These are phyloP conservation scores for Anhinga anhinga DNA, from an alignment of 2,113 vertebrate species.

Conservation along the genomic window DNA sequence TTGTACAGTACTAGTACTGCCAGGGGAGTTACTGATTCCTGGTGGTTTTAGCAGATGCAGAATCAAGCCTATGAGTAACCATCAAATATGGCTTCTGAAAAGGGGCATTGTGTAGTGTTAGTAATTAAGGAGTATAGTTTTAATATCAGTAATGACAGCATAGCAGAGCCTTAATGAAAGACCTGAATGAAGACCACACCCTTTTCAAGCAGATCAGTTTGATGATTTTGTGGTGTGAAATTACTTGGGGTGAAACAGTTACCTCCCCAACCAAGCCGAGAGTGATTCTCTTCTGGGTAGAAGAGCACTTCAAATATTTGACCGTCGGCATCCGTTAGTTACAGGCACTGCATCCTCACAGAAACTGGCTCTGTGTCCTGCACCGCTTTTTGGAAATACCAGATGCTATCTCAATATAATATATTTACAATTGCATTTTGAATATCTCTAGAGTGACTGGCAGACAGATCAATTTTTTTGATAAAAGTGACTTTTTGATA, in stretches of 20 bases:
- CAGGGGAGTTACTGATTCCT: background rate
- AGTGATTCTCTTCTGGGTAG: background rate
- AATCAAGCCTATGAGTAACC: background rate
- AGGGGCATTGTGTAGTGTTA: background rate
- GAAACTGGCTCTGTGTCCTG: background rate
- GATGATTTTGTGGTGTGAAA: background rate
- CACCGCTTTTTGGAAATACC: background rate
- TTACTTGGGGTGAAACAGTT: background rate
- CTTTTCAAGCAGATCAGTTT: background rate
- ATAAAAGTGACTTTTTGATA: background rate
- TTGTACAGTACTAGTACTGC: background rate
- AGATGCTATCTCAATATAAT: background rate
- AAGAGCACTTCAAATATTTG: background rate
- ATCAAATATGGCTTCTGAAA: background rate
- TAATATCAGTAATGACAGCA: background rate
- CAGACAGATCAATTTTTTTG: background rate
- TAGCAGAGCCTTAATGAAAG: background rate
- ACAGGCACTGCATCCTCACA: background rate
- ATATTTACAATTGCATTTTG: slow-evolving; percentile 25
- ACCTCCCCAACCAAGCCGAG: background rate
- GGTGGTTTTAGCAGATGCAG: background rate
- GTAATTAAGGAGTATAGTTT: background rate
- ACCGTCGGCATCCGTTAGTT: background rate
- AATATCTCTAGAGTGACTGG: background rate
- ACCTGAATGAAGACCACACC: background rate